Percentiles rank a stretch among this genome's conserved stretches.
Evolutionary conservation across 2,888 invertebrate species (phyloP).

Genomic region (Pyralis farinalis): DNA sequence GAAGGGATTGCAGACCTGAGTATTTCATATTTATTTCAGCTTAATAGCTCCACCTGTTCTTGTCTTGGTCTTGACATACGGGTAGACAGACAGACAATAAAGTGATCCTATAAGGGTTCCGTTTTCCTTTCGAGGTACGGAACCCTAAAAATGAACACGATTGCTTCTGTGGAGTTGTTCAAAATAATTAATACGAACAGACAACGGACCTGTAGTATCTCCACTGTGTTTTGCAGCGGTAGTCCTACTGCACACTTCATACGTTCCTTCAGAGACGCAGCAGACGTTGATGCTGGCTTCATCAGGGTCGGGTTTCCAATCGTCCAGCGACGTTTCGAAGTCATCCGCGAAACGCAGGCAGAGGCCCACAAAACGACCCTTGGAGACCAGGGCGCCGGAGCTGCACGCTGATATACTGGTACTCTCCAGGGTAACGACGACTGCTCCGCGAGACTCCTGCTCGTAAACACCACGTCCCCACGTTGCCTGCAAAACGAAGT

Average conservation of each 20-base stretch:
- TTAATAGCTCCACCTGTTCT: no score
- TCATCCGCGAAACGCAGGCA: conserved; percentile 98
- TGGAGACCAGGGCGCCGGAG: conserved; percentile 92
- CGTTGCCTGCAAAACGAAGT: no score
- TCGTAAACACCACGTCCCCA: conserved; percentile 82
- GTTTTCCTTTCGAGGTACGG: no score
- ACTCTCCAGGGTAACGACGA: conserved; percentile 97
- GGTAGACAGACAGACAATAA: no score
- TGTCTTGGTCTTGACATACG: no score
- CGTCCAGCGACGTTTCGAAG: conserved; percentile 97
- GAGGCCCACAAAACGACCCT: conserved; percentile 92
- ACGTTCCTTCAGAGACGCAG: conserved; percentile 99
- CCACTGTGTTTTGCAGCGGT: conserved; percentile 91
- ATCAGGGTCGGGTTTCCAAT: conserved; percentile 96
- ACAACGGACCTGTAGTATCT: not conserved
- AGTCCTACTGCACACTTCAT: conserved; percentile 97
- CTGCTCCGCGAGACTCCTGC: conserved; percentile 91
- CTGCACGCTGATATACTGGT: conserved; percentile 97
- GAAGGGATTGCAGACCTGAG: no score
- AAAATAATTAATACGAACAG: no score
- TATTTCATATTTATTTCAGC: no score
- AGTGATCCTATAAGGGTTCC: no score
- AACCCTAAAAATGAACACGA: no score
- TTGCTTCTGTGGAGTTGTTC: no score
- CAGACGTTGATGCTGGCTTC: conserved; percentile 94